These are phyloP conservation scores for Sitta europaea DNA, from an alignment of 2,113 vertebrate species.

Conservation along the genomic window DNA sequence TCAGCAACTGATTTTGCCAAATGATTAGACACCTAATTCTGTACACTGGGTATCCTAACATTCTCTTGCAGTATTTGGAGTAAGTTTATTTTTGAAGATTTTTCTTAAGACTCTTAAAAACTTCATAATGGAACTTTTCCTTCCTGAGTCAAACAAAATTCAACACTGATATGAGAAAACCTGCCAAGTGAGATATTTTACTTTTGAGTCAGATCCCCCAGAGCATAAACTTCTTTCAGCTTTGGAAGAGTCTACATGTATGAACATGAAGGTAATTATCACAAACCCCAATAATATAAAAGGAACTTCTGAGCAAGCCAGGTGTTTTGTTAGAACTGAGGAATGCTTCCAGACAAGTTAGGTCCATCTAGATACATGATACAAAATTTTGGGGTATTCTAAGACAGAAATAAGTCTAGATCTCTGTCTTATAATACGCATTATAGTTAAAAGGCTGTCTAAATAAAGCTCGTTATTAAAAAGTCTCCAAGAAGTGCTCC, in stretches of 20 bases:
- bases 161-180: background rate
- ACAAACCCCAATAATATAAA: background rate
- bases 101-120: background rate
- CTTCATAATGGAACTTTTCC: background rate
- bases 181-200: background rate
- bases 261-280: background rate
- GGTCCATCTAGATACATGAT: background rate
- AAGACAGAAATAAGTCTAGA: background rate
- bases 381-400: background rate
- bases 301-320: background rate
- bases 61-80: background rate
- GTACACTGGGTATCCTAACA: background rate
- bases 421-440: background rate
- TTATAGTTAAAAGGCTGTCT: background rate
- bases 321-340: background rate
- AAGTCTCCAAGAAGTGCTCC: background rate
- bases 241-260: background rate
- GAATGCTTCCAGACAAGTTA: background rate
- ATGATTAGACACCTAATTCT: background rate
- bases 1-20: background rate
- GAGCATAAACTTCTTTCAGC: background rate
- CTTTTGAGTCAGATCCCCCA: background rate
- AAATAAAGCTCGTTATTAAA: background rate
- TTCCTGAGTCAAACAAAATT: background rate
- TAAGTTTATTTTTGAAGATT: background rate